Evolutionary conservation across 2,113 vertebrate genomes (phyloP).

Genomic region (Odocoileus hemionus): DNA sequence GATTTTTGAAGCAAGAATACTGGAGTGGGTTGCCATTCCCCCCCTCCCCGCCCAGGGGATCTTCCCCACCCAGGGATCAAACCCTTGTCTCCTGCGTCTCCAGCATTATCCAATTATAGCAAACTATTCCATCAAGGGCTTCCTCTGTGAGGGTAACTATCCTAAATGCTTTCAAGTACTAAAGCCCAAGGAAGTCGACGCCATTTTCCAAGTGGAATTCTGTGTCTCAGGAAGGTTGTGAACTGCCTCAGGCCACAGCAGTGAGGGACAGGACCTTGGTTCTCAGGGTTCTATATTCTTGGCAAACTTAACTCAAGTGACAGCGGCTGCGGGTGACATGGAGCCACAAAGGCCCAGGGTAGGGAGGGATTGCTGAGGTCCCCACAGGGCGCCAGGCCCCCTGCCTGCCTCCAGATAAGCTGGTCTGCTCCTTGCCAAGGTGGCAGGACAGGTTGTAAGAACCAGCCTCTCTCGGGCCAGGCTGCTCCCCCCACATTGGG

Average conservation of each 20-base stretch:
- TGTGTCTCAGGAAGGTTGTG: neutral
- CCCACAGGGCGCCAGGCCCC: neutral
- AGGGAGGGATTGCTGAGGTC: neutral
- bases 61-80: neutral
- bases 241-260: neutral
- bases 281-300: neutral
- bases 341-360: neutral
- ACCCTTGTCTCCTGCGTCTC: neutral
- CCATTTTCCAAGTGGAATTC: neutral
- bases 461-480: constrained; percentile 9
- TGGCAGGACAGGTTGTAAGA: constrained; percentile 38
- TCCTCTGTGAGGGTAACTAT: neutral
- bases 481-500: neutral
- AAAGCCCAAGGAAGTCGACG: neutral
- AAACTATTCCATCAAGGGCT: neutral
- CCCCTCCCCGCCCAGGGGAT: neutral
- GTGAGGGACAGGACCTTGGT: neutral
- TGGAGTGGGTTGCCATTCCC: neutral
- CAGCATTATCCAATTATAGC: neutral
- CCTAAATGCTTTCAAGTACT: neutral
- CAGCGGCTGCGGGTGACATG: too few species aligned
- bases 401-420: neutral
- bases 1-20: neutral
- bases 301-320: neutral
- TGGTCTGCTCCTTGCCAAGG: neutral